Evolutionary conservation across 2,797 vertebrate species (phyloP).

Genomic region (Eleutherodactylus coqui): DNA sequence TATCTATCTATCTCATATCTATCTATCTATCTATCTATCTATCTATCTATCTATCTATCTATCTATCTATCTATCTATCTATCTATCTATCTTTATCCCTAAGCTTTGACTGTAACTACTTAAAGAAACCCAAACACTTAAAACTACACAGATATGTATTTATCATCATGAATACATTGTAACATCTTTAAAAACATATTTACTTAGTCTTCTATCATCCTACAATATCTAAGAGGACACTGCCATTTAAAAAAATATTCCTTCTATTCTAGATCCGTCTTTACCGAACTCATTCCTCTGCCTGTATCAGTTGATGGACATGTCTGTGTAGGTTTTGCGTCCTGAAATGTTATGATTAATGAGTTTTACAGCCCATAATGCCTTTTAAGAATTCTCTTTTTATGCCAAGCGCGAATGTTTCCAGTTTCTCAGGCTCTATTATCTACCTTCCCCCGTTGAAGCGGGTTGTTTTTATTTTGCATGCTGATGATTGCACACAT

Average conservation of each 20-base stretch:
- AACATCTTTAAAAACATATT: too few relatives aligned
- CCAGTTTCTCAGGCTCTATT: conserved; percentile 70
- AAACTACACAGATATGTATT: neutral
- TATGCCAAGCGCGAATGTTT: conserved; percentile 68
- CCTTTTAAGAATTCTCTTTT: conserved; percentile 65
- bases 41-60: neutral
- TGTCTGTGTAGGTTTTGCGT: conserved; percentile 60
- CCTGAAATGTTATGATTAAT: conserved; percentile 65
- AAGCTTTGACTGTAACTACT: too few relatives aligned
- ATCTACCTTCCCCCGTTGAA: conserved; percentile 68
- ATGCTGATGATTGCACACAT: conserved; percentile 71
- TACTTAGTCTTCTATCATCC: neutral
- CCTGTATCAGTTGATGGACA: conserved; percentile 60
- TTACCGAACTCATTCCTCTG: neutral
- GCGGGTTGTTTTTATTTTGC: conserved; percentile 61
- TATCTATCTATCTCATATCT: too few relatives aligned
- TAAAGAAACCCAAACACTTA: too few relatives aligned
- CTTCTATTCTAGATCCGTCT: neutral
- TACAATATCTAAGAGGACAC: neutral
- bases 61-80: neutral
- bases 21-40: neutral
- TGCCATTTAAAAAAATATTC: neutral
- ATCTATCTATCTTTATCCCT: too few relatives aligned
- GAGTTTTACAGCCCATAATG: conserved; percentile 57
- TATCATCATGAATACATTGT: neutral